Base-by-base conservation (phyloP, 2,113 vertebrate genomes). In the Corythoichthys haematopterus region DNA sequence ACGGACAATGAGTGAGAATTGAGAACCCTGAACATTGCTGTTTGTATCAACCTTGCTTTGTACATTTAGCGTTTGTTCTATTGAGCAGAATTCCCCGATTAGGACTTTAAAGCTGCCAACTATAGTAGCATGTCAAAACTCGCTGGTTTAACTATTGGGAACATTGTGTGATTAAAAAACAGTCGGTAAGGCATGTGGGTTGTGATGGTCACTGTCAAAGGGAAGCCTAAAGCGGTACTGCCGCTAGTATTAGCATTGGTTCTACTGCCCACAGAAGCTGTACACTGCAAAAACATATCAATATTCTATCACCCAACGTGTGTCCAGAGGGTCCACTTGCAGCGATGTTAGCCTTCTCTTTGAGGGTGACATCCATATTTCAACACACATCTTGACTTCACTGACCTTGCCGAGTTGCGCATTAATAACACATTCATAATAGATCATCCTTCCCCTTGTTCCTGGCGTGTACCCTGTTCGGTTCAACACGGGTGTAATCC, bases 401-500 rank as follows among this genome's bases (percentile, higher is more conserved):
- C 79, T 55, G 84, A 90, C 91, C 90, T 89, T 89, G 87, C 80
- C 77, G 51, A 83, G 79, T 84, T 86, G 76, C 70, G 73, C 87
- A 87, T 89, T 91, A 89, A 92, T 91, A 91, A 89, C 88, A 87
- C 89, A 90, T 91, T 87, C 88, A 89, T 89, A 88, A 89, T 88
- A 88, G 85, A 91, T 90, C 71, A 88, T 89, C 77, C 83, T 14
- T 75, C 81, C 75, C 66, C 88, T 86, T 90, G 89, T 91, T 90
- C 85, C 57, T 37, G 37, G 53, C 72, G 50, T 87, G 87, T 88
- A 86, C 87, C 63, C 80, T 68, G 81, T 69, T 79, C 74, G 78
- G 77, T 80, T 82, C 70, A 48, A 71, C 71, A 46, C 65, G 72
- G 81, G 68, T 80, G 78, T 72, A 77, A 71, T 81, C 87, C 70